These are phyloP conservation scores for Chrysodeixis includens DNA, from an alignment of 2,888 invertebrate genomes.

Conservation along the genomic window DNA sequence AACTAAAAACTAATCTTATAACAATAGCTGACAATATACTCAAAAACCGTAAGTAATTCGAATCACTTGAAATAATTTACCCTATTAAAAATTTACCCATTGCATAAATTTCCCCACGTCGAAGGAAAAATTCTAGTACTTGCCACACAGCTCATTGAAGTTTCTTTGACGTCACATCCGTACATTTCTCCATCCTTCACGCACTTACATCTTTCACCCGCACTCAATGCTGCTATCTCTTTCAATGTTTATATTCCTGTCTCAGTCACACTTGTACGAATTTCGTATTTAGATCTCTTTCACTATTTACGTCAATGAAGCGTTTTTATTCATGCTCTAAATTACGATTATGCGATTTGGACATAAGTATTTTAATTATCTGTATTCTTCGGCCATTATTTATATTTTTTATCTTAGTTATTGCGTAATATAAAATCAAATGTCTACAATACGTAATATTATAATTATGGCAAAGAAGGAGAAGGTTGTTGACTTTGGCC, in stretches of 20 bases:
- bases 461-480: not conserved
- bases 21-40: no score
- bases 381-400: not conserved
- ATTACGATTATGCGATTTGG: not conserved
- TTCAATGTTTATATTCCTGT: conserved; percentile 22
- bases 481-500: not conserved
- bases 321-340: not conserved
- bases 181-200: conserved; percentile 58
- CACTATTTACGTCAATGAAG: conserved; percentile 7
- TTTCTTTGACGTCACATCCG: conserved; percentile 43
- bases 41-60: no score
- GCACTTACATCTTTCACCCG: conserved; percentile 34
- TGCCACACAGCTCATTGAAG: conserved; percentile 54
- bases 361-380: not conserved
- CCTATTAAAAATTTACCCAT: not conserved
- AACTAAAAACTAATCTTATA: no score
- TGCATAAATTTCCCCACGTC: not conserved
- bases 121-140: conserved; percentile 27
- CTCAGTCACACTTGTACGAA: not conserved
- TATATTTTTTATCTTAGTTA: not conserved
- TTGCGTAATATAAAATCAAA: not conserved
- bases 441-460: not conserved
- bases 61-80: no score
- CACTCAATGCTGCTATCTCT: conserved; percentile 47
- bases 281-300: conserved; percentile 11